A percentile compares a stretch with the other conserved stretches of the same genome.
phyloP scores from a whole-genome alignment of 2,797 vertebrate species.

The Garrulus glandarius region DNA sequence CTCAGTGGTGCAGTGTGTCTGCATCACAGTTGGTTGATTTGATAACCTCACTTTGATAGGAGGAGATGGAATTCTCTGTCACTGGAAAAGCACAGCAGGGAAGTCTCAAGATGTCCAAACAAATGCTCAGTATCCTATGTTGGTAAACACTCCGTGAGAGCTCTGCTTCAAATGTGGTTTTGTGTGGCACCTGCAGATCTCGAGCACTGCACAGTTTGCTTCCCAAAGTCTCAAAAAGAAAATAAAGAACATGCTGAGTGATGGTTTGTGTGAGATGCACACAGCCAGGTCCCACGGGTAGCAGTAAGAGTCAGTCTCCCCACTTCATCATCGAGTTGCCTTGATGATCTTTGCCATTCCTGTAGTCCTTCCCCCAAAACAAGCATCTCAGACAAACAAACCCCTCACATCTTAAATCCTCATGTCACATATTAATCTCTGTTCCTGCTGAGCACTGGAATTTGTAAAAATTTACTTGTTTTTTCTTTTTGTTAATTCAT shows the following conservation, averaged over 20 bases:
- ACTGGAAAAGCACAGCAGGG: background rate
- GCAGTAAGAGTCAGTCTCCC: background rate
- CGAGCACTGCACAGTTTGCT: background rate
- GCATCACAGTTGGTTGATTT: background rate
- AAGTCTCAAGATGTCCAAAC: background rate
- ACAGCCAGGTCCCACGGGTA: rapidly evolving
- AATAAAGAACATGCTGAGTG: background rate
- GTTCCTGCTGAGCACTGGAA: background rate
- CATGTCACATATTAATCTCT: background rate
- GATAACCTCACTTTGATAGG: background rate
- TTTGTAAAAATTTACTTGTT: background rate
- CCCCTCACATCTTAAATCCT: background rate
- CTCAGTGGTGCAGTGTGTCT: background rate
- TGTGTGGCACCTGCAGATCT: background rate
- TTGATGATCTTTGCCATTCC: background rate
- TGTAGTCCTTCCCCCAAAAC: background rate
- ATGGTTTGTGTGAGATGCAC: background rate
- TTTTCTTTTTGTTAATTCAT: background rate
- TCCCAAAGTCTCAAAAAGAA: background rate
- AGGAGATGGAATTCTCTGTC: background rate
- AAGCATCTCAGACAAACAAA: background rate
- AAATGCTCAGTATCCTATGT: background rate
- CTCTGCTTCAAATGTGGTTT: background rate
- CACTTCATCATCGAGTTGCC: too few species aligned
- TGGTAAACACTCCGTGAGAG: background rate